A percentile compares a stretch with the other conserved stretches of the same genome.
phyloP scores from a whole-genome alignment of 2,797 vertebrate species.

The Tangara arthus region DNA sequence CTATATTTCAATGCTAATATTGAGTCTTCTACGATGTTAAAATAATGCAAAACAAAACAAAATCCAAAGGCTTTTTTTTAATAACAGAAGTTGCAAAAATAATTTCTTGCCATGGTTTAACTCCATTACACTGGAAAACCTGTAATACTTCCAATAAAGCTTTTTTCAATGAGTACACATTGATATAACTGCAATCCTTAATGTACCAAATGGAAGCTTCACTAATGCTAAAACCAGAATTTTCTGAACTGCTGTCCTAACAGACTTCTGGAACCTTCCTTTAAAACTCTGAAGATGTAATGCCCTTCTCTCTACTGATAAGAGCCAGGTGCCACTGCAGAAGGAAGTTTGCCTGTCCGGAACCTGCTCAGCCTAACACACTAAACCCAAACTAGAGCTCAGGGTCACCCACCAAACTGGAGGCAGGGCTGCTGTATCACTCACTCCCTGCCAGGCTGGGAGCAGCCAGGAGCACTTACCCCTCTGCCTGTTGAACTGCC shows the following conservation, averaged over 20 bases:
- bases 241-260: not conserved
- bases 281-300: not conserved
- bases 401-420: rapidly evolving
- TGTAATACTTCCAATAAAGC: not conserved
- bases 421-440: not conserved
- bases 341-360: not conserved
- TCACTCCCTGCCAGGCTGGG: not conserved
- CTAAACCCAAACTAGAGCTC: not conserved
- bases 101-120: not conserved
- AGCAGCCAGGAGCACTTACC: constrained; percentile 70
- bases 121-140: not conserved
- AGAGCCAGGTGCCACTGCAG: not conserved
- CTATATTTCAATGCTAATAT: not conserved
- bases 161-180: not conserved
- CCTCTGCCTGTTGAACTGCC: constrained; percentile 87
- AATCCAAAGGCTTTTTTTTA: not conserved
- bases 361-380: not conserved
- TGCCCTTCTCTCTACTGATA: not conserved
- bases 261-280: not conserved
- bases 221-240: not conserved
- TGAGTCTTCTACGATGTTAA: not conserved
- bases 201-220: not conserved
- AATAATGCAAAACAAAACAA: not conserved
- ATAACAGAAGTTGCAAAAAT: not conserved
- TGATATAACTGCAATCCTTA: not conserved